Evolutionary conservation across 1,140 invertebrate species (phyloP), one percentile per base, ranked within the genome.

Genomic region (Caenorhabditis remanei): DNA sequence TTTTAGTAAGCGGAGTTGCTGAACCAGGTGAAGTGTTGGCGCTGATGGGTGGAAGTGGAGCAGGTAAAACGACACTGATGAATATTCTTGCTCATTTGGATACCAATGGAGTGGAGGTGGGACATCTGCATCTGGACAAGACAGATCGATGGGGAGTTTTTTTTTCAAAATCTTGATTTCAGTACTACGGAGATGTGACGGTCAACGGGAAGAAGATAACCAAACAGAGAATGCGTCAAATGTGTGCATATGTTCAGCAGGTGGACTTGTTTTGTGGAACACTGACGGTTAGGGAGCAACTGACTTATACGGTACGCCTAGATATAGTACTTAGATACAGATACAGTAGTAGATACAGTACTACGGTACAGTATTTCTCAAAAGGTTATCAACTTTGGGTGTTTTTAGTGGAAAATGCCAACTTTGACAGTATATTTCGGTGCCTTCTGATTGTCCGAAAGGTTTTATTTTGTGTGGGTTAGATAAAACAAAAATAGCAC

Each of bases 21-120:
- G 95, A 95, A 92, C 96, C 97, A 4, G 97, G 97, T 2, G 96
- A 97, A 92, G 93, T 98, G 43, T 92, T 98, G 83, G 96, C 96
- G 9, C 95, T 98, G 41, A 96, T 98, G 95, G 97, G 97, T 2
- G 96, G 96, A 6, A 83, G 96, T 32, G 97, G 97, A 0, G 96
- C 97, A 1, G 97, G 97, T 4, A 99, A 99, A 94, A 97, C 97
- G 0, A 98, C 97, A 0, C 94, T 98, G 1, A 93, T 98, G 65
- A 98, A 98, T 92, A 95, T 96, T 0, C 91, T 99, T 56, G 97
- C 88, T 11, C 56, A 84, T 61, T 84, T 84, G 50, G 85, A 90
- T 41, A 88, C 63, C 19, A 85, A 71, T 53, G 87, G 67, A 46
- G 87, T 88, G 40, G 83, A 84, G 71, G 61, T 75, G 41, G 16